A percentile compares a stretch with the other conserved stretches of the same genome.
Evolutionary conservation across 2,797 vertebrate genomes (phyloP).

Genomic region (Argya squamiceps): DNA sequence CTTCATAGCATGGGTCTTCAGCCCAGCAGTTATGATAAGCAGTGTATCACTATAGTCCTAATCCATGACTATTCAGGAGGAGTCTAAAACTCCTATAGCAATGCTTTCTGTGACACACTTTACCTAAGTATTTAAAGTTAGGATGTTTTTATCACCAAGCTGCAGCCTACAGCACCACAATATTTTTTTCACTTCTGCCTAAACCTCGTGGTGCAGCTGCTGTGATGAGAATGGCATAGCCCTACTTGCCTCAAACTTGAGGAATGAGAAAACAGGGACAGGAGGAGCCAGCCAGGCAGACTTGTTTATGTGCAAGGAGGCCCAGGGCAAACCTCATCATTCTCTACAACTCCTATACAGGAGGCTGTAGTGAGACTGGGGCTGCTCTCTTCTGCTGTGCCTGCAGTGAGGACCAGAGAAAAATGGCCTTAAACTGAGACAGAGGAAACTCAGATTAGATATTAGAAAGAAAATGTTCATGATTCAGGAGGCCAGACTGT

Average conservation of each 20-base stretch:
- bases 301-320: neutral
- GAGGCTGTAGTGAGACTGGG: neutral
- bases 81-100: neutral
- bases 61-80: neutral
- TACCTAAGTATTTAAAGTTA: neutral
- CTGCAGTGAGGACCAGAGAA: neutral
- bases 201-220: rapidly evolving
- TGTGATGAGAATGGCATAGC: rapidly evolving
- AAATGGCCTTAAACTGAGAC: neutral
- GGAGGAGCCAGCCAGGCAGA: neutral
- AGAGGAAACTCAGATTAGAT: neutral
- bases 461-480: neutral
- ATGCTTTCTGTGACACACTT: neutral
- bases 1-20: rapidly evolving
- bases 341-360: neutral
- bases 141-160: rapidly evolving
- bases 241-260: neutral
- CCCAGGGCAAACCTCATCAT: neutral
- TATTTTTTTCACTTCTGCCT: neutral
- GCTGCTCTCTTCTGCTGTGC: neutral
- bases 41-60: neutral
- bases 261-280: neutral
- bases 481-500: neutral
- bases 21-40: rapidly evolving
- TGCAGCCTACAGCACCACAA: neutral